Conservation (phyloP, 2,888 invertebrate species). For the Homarus gammarus region DNA sequence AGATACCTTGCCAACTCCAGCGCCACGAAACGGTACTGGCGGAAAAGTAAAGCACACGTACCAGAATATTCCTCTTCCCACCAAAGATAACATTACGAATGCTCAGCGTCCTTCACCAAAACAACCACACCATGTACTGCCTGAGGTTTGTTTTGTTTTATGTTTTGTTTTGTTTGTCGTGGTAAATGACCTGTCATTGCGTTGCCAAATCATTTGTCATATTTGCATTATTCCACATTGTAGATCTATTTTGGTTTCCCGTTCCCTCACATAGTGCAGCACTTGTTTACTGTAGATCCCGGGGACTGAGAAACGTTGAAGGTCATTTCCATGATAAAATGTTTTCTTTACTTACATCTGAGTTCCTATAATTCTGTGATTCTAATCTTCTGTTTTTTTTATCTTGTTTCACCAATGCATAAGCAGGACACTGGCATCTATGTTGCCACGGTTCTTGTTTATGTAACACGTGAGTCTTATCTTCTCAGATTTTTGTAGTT, state of each 20-base stretch:
- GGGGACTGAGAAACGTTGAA: constrained; percentile 20
- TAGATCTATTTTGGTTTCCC: not conserved
- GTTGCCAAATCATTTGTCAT: not conserved
- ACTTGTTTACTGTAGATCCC: not conserved
- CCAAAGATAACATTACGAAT: constrained; percentile 79
- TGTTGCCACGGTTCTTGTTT: constrained; percentile 79
- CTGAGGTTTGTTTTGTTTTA: constrained; percentile 72
- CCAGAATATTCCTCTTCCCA: constrained; percentile 82
- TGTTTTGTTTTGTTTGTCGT: constrained; percentile 47
- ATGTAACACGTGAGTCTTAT: constrained; percentile 79
- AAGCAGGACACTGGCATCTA: constrained; percentile 80
- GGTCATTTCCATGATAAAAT: constrained; percentile 41
- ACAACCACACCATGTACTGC: constrained; percentile 34
- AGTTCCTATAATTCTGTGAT: constrained; percentile 33
- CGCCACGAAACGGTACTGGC: constrained; percentile 62
- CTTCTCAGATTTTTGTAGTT: constrained; percentile 30
- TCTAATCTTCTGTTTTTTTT: constrained; percentile 59
- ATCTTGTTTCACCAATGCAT: constrained; percentile 66
- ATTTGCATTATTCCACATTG: not conserved
- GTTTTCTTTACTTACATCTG: constrained; percentile 26
- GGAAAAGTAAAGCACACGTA: constrained; percentile 80
- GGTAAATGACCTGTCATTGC: constrained; percentile 68
- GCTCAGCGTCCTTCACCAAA: constrained; percentile 58
- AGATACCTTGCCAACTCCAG: constrained; percentile 58
- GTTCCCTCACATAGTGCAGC: not conserved